These are phyloP conservation scores for Cottus gobio DNA, from an alignment of 2,113 vertebrate species.

Conservation along the genomic window DNA sequence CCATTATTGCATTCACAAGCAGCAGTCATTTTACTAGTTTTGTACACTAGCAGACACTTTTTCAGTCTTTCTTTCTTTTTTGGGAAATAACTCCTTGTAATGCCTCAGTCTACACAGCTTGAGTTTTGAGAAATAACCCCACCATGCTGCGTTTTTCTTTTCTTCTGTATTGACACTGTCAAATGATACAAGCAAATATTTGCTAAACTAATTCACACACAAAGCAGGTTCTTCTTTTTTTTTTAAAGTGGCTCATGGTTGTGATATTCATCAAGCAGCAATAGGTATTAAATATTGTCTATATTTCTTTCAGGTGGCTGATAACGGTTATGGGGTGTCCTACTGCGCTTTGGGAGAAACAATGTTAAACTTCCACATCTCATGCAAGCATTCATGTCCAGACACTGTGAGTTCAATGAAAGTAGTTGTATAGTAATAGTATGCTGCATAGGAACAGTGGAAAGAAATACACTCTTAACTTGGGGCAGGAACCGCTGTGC, in stretches of 20 bases:
- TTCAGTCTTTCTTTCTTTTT: neutral
- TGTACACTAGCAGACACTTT: neutral
- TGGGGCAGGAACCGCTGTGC: neutral
- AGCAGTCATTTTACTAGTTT: neutral
- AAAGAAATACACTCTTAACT: neutral
- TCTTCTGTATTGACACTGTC: neutral
- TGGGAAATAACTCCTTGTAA: neutral
- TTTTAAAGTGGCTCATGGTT: neutral
- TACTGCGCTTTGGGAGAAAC: constrained; percentile 88
- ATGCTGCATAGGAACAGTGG: neutral
- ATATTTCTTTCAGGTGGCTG: constrained; percentile 82
- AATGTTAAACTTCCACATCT: constrained; percentile 90
- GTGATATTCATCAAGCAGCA: neutral
- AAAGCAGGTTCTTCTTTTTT: neutral
- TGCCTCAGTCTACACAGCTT: neutral
- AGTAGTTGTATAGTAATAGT: neutral
- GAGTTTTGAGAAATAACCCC: neutral
- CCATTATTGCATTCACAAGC: neutral
- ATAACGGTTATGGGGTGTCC: constrained; percentile 91
- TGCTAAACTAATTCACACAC: neutral
- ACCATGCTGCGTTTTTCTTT: neutral
- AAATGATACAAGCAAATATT: neutral
- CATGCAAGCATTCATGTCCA: constrained; percentile 89
- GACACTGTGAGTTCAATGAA: constrained; percentile 84
- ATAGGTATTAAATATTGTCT: neutral